Base-by-base conservation (phyloP, 2,113 vertebrate species). In the Tursiops truncatus region DNA sequence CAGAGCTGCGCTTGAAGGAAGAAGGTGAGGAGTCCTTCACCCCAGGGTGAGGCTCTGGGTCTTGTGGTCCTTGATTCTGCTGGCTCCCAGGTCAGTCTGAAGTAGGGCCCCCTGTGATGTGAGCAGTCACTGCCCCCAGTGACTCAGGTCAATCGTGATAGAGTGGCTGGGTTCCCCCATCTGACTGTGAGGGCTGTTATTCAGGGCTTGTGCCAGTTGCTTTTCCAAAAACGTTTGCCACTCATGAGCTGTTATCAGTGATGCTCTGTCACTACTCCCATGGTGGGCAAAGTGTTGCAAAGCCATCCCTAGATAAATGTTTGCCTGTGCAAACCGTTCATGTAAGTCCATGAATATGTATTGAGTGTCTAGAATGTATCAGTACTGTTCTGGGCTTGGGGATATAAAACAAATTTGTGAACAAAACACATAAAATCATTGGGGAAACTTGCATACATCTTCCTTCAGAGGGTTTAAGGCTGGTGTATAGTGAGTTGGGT, bases 21-120 rank as follows among this genome's bases (percentile, higher is more conserved):
- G 98, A 98, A 98, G 99, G 99, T 99, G 98, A 26, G 97, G 38
- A 41, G 71, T 62, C 89, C 67, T 85, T 50, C 77, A 12, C 4
- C 26, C 60, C 10, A 0, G 68, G 15, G 31, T 9, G 31, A 4
- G 1, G 21, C 31, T 73, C 95, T 79, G 70, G 90, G 60, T 84
- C 25, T 84, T 10, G 0, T 47, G 47, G 41, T 13, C 11, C n/a
- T 87, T 20, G 33, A 58, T 9, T n/a, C 38, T 26, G 2, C n/a
- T 86, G 70, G 47, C 23, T 73, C 56, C 26, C 20, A 8, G 65
- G n/a, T 44, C 56, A 44, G 20, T 53, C 26, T 50, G 88, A 17
- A 31, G 12, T 28, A 81, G 38, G 21, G n/a, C 62, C 44, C 6
- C 60, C 76, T 38, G 18, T 2, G 47, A 63, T 2, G 17, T 73